phyloP scores from a whole-genome alignment of 2,888 invertebrate species.

The Polydrusus tereticollis region DNA sequence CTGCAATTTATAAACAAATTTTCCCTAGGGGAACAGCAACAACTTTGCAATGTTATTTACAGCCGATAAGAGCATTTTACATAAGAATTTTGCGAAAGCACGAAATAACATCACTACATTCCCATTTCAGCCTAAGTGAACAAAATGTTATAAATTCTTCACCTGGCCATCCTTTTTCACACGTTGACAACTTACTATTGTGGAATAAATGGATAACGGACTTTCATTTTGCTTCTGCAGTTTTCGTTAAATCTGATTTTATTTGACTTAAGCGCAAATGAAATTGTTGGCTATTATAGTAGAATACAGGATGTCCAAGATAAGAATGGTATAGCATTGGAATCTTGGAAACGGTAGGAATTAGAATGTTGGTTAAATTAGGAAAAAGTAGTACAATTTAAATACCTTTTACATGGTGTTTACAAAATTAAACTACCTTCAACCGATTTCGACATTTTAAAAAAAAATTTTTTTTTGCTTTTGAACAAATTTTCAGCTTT shows the following conservation, averaged over 20 bases:
- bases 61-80: conserved; percentile 15
- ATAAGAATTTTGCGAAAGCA: conserved; percentile 26
- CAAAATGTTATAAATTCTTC: conserved; percentile 22
- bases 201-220: not conserved
- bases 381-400: no score
- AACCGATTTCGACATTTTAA: no score
- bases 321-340: no score
- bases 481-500: no score
- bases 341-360: no score
- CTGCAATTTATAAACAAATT: not conserved
- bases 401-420: no score
- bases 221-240: conserved; percentile 9
- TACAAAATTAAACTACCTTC: no score
- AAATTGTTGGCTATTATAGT: no score
- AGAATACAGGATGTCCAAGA: no score
- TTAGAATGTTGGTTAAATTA: no score
- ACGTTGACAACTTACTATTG: conserved; percentile 13
- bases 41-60: conserved; percentile 13
- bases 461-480: no score
- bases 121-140: conserved; percentile 8
- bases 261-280: not conserved
- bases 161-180: not conserved
- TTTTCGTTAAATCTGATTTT: not conserved
- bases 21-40: conserved; percentile 2
- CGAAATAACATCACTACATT: conserved; percentile 16